Conservation (phyloP, 1,140 invertebrate genomes). For the Apocrypta bakeri region DNA sequence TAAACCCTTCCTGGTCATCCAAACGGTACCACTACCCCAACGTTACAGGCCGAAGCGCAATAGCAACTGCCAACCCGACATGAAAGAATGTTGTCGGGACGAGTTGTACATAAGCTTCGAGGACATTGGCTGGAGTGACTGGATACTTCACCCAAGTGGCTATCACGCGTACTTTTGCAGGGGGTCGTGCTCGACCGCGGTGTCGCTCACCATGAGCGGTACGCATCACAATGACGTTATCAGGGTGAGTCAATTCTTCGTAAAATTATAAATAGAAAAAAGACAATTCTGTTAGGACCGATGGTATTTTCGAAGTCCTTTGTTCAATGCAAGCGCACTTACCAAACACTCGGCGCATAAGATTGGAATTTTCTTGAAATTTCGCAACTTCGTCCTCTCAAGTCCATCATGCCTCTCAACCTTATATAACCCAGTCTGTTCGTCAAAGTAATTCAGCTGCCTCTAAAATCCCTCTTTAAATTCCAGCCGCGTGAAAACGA, state of each 20-base stretch:
- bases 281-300: no score
- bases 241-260: slow-evolving; percentile 75
- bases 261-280: no score
- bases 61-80: slow-evolving; percentile 81
- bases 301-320: neutral
- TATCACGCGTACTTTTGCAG: slow-evolving; percentile 91
- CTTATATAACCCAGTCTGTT: no score
- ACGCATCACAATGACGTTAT: slow-evolving; percentile 83
- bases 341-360: no score
- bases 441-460: no score
- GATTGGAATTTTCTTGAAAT: no score
- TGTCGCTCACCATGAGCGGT: slow-evolving; percentile 79
- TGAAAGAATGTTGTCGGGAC: slow-evolving; percentile 88
- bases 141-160: slow-evolving; percentile 87
- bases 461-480: neutral
- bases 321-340: no score
- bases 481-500: neutral
- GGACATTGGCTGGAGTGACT: slow-evolving; percentile 90
- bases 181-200: slow-evolving; percentile 83
- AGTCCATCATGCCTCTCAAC: no score
- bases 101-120: slow-evolving; percentile 87
- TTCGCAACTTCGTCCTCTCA: no score
- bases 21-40: slow-evolving; percentile 75
- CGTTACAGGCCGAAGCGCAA: slow-evolving; percentile 79
- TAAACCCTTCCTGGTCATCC: slow-evolving; percentile 84